Evolutionary conservation across 2,797 vertebrate genomes (phyloP), one percentile per base, ranked within the genome.

Genomic region (Spea hammondii): DNA sequence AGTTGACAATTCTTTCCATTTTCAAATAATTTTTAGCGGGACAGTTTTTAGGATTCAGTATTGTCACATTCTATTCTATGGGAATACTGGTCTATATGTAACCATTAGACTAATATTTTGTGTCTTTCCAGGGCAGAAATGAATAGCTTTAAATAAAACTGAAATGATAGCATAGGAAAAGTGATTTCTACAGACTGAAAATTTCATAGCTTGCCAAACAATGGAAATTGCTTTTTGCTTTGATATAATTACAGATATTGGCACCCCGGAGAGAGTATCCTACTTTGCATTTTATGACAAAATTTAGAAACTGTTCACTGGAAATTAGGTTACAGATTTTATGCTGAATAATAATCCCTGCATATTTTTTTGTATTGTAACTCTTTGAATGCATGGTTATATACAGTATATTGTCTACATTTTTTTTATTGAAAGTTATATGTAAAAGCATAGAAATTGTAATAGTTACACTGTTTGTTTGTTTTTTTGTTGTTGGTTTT

Each of bases 181-280:
- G 70, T 77, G 54, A 81, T 77, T 81, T 77, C 64, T 81, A 51
- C 68, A 76, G 74, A 70, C 70, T 72, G 70, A 62, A 77, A 81
- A 81, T 77, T 70, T 77, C 70, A 81, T 81, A 81, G 79, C 79
- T 77, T 71, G 57, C 69, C 79, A 81, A 73, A 81, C 79, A 77
- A 77, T 81, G 70, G 76, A 81, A 80, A 81, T 81, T 72, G 79
- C 74, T 81, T 81, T 79, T 77, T 47, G 69, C 57, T 76, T 77
- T 81, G 79, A 81, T 81, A 81, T 81, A 81, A 81, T 81, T 81
- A 81, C 79, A 68, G 79, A 81, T 81, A 81, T 81, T 81, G 79
- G 74, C 64, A 65, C 70, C 79, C 79, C 72, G 70, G 70, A 77
- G 79, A 81, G 74, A 77, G 54, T 81, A 77, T 77, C 72, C 79